Conservation (phyloP, 2,113 vertebrate genomes). For the Amazona vittata region DNA sequence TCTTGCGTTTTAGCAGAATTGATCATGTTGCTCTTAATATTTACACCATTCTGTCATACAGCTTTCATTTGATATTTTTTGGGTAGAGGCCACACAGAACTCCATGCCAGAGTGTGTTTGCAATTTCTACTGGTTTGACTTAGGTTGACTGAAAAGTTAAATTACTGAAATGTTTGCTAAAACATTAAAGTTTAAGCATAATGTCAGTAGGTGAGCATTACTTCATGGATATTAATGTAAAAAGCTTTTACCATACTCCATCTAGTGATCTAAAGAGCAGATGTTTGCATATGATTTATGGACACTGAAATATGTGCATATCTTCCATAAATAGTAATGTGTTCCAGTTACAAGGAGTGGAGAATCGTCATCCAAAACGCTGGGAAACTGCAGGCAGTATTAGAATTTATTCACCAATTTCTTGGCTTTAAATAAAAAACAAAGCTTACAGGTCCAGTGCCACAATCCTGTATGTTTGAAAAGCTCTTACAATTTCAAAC, state of each 20-base stretch:
- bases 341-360: constrained; percentile 40
- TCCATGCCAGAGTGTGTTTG: neutral
- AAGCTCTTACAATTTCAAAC: neutral
- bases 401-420: neutral
- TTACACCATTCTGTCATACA: neutral
- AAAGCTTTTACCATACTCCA: constrained; percentile 60
- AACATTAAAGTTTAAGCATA: neutral
- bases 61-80: neutral
- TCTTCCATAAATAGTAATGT: constrained; percentile 66
- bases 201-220: constrained; percentile 30
- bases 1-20: neutral
- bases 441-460: neutral
- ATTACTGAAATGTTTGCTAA: constrained; percentile 20
- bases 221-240: constrained; percentile 47
- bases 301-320: constrained; percentile 44
- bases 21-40: neutral
- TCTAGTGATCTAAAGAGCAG: constrained; percentile 70
- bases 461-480: neutral
- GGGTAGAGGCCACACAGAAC: neutral
- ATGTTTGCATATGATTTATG: constrained; percentile 65
- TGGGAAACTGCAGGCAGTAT: neutral
- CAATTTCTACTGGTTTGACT: neutral
- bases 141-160: neutral
- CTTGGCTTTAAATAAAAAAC: neutral
- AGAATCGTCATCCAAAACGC: neutral